phyloP scores from a whole-genome alignment of 2,797 vertebrate genomes.

The Lutra lutra region DNA sequence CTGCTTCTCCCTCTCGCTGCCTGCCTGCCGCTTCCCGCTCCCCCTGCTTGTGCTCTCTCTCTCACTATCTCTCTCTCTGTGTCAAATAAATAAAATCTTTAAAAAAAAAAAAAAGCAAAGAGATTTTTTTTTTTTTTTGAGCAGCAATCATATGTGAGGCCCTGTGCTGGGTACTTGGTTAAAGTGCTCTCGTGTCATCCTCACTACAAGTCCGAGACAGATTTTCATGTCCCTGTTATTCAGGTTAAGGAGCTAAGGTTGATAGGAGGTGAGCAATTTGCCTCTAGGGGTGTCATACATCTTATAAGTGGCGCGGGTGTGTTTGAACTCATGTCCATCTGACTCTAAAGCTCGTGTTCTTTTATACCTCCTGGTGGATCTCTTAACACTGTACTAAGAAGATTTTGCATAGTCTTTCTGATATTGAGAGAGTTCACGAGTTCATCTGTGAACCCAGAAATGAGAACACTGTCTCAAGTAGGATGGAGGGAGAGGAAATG shows the following conservation, averaged over 20 bases:
- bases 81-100: no score
- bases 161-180: background rate
- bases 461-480: background rate
- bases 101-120: no score
- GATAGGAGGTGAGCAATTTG: background rate
- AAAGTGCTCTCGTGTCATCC: background rate
- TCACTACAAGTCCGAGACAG: background rate
- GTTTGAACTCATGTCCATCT: background rate
- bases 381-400: background rate
- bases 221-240: background rate
- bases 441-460: background rate
- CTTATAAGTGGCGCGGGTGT: background rate
- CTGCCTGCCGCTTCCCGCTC: no score
- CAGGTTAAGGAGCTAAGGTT: background rate
- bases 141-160: background rate
- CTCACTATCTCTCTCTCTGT: no score
- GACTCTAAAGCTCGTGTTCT: background rate
- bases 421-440: background rate
- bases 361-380: background rate
- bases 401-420: background rate
- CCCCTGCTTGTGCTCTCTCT: no score
- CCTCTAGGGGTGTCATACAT: background rate
- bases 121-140: background rate
- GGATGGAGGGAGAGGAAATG: background rate
- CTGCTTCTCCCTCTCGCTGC: no score